Percentiles rank a stretch among this genome's conserved stretches.
Evolutionary conservation across 2,797 vertebrate species (phyloP).

Genomic region (Pachyuromys duprasi): DNA sequence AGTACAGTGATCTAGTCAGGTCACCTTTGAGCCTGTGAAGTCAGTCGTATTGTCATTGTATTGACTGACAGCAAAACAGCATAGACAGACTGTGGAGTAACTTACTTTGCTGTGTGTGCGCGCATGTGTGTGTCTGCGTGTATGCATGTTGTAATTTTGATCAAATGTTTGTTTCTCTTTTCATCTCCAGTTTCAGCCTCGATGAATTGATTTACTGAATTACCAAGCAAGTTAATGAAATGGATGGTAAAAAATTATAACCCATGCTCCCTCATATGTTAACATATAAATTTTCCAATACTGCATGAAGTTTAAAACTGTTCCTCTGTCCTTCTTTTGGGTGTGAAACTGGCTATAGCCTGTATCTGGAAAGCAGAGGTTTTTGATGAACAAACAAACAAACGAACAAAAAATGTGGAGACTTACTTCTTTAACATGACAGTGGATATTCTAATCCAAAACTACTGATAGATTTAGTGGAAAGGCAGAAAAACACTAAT

Average conservation of each 20-base stretch:
- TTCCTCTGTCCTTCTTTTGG: neutral
- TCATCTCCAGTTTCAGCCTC: constrained; percentile 17
- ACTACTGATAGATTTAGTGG: neutral
- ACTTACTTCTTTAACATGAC: neutral
- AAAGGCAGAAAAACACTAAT: constrained; percentile 1
- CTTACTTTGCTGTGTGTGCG: neutral
- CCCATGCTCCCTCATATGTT: neutral
- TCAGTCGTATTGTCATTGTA: neutral
- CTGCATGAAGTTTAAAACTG: neutral
- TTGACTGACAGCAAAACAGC: neutral
- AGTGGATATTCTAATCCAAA: neutral
- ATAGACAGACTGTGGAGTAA: neutral
- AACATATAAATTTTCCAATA: neutral
- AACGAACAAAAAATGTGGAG: neutral
- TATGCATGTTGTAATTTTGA: neutral
- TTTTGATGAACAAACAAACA: neutral
- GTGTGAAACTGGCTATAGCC: neutral
- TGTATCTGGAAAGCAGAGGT: neutral
- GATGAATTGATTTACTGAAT: constrained; percentile 1
- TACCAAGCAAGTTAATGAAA: constrained; percentile 4
- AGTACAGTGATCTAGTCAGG: neutral
- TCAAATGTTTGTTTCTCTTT: constrained; percentile 48
- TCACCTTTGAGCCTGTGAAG: neutral
- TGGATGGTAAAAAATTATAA: constrained; percentile 13
- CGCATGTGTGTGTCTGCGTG: too few relatives aligned